These are phyloP conservation scores for Papilio elwesi DNA, from an alignment of 2,888 invertebrate species.

Conservation along the genomic window DNA sequence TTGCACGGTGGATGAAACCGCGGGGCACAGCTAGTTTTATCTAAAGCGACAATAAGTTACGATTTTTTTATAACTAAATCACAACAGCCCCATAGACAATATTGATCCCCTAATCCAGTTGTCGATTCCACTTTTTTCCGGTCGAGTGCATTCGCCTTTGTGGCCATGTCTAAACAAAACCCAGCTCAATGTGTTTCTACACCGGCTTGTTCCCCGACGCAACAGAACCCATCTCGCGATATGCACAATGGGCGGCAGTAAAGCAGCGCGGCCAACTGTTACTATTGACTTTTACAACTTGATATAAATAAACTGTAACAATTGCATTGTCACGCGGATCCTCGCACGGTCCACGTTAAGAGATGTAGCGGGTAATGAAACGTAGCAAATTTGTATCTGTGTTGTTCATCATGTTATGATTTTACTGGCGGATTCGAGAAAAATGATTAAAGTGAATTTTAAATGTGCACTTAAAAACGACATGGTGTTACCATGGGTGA, in stretches of 20 bases:
- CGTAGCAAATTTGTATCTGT: too few relatives aligned
- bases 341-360: slow-evolving; percentile 40
- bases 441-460: too few relatives aligned
- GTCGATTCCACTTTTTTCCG: slow-evolving; percentile 15
- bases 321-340: slow-evolving; percentile 53
- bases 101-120: slow-evolving; percentile 2
- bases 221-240: slow-evolving; percentile 20
- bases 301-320: slow-evolving; percentile 63
- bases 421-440: too few relatives aligned
- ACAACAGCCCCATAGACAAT: not conserved
- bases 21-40: too few relatives aligned
- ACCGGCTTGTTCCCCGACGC: slow-evolving; percentile 17
- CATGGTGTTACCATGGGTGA: too few relatives aligned
- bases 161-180: slow-evolving; percentile 12
- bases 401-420: too few relatives aligned
- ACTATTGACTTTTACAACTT: slow-evolving; percentile 67
- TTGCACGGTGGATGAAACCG: too few relatives aligned
- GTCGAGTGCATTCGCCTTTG: not conserved
- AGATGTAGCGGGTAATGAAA: slow-evolving; percentile 30
- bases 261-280: slow-evolving; percentile 41
- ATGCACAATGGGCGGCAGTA: slow-evolving; percentile 37
- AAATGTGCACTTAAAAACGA: too few relatives aligned
- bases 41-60: too few relatives aligned
- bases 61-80: too few relatives aligned
- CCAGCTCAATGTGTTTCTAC: not conserved